Percentiles rank a stretch among this genome's conserved stretches.
Evolutionary conservation across 2,797 vertebrate genomes (phyloP).

Genomic region (Intellagama lesueurii): DNA sequence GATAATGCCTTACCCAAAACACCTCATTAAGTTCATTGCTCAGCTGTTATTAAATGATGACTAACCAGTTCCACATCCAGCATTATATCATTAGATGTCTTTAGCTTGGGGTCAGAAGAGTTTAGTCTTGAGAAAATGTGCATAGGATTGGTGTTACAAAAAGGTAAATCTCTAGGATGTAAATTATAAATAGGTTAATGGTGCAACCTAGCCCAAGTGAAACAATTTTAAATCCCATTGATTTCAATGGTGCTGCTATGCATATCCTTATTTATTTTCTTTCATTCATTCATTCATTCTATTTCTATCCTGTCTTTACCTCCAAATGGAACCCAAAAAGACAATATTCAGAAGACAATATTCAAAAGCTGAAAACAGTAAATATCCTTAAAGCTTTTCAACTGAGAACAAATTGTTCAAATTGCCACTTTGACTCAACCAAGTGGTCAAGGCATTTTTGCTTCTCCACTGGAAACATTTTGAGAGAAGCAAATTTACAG

Average conservation of each 20-base stretch:
- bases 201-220: not conserved
- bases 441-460: not conserved
- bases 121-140: not conserved
- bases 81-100: not conserved
- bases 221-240: not conserved
- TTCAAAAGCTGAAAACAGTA: too few relatives aligned
- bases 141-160: not conserved
- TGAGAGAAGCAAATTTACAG: not conserved
- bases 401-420: not conserved
- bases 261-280: not conserved
- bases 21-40: not conserved
- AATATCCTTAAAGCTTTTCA: too few relatives aligned
- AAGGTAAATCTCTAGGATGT: constrained; percentile 13
- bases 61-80: not conserved
- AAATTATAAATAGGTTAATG: not conserved
- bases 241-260: not conserved
- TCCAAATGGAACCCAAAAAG: not conserved
- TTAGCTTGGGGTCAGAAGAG: not conserved
- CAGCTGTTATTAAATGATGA: not conserved
- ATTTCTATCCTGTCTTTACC: too few relatives aligned
- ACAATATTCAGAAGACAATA: too few relatives aligned
- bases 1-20: constrained; percentile 1
- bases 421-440: not conserved
- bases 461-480: fast-evolving
- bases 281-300: too few relatives aligned